Conservation (phyloP, 2,113 vertebrate genomes). For the Nyctereutes procyonoides region DNA sequence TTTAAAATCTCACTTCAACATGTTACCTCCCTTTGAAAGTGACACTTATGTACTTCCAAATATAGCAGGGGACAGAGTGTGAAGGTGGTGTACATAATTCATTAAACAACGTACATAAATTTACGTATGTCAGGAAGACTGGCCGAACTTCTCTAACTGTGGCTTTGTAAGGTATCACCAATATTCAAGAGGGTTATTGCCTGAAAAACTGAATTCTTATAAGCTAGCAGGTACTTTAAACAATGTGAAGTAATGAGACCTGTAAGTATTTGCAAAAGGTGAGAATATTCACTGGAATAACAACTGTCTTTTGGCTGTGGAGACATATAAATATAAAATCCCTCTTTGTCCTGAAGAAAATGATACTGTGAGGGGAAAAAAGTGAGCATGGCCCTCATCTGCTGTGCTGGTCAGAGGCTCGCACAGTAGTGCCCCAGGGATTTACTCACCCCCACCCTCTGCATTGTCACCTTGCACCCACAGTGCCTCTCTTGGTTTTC, state of each 20-base stretch:
- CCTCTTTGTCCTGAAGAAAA: neutral
- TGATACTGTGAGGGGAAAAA: neutral
- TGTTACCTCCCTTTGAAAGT: neutral
- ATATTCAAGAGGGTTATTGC: neutral
- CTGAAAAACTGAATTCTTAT: neutral
- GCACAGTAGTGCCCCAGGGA: accelerated
- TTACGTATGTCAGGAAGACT: neutral
- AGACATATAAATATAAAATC: neutral
- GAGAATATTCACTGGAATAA: neutral
- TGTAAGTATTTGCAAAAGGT: neutral
- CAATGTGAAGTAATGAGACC: neutral
- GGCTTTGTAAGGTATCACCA: neutral
- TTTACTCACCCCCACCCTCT: accelerated
- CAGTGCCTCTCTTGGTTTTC: neutral
- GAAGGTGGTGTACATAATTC: neutral
- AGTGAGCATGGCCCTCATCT: neutral
- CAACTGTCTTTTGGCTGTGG: neutral
- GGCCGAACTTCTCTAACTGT: neutral
- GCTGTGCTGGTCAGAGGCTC: accelerated
- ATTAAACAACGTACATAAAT: neutral
- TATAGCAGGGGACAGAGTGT: neutral
- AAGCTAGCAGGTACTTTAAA: neutral
- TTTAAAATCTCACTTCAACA: constrained; percentile 5
- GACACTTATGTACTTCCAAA: neutral
- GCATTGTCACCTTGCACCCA: too few relatives aligned